Conservation (phyloP, 2,113 vertebrate species). For the Ammodytes marinus region DNA sequence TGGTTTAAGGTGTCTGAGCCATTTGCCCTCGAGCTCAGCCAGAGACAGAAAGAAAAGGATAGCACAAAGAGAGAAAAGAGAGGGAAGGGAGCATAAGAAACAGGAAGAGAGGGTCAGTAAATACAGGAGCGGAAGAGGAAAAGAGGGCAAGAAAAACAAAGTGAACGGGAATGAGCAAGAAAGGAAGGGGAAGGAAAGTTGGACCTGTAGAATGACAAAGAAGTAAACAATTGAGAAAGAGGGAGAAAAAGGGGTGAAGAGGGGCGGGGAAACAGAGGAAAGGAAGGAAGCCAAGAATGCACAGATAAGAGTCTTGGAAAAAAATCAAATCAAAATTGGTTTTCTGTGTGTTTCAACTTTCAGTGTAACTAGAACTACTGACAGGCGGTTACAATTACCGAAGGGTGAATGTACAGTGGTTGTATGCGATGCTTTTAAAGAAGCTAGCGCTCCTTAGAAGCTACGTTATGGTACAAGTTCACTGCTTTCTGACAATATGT, state of each 20-base stretch:
- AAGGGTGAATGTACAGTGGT: too few relatives aligned
- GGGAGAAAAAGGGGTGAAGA: background rate
- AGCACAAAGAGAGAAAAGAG: conserved; percentile 3
- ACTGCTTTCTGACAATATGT: too few relatives aligned
- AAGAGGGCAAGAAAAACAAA: conserved; percentile 36
- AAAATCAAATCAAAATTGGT: background rate
- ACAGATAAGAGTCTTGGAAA: background rate
- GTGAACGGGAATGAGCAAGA: conserved; percentile 8
- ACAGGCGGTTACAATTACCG: too few relatives aligned
- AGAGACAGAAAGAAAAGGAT: conserved; percentile 22
- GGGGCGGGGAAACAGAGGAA: conserved; percentile 3
- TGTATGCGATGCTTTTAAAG: too few relatives aligned
- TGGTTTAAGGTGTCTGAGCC: conserved; percentile 54
- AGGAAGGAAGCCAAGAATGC: background rate
- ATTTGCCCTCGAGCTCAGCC: conserved; percentile 40
- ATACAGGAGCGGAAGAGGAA: conserved; percentile 43
- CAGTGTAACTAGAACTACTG: too few relatives aligned
- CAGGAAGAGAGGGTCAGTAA: conserved; percentile 49
- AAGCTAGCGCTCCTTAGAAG: too few relatives aligned
- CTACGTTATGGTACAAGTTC: too few relatives aligned
- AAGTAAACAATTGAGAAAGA: conserved; percentile 34
- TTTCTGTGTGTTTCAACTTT: too few relatives aligned
- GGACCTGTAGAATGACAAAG: background rate
- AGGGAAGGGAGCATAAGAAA: conserved; percentile 20
- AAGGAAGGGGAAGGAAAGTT: conserved; percentile 31